Conservation (phyloP, 2,113 vertebrate species). For the Aptenodytes forsteri region DNA sequence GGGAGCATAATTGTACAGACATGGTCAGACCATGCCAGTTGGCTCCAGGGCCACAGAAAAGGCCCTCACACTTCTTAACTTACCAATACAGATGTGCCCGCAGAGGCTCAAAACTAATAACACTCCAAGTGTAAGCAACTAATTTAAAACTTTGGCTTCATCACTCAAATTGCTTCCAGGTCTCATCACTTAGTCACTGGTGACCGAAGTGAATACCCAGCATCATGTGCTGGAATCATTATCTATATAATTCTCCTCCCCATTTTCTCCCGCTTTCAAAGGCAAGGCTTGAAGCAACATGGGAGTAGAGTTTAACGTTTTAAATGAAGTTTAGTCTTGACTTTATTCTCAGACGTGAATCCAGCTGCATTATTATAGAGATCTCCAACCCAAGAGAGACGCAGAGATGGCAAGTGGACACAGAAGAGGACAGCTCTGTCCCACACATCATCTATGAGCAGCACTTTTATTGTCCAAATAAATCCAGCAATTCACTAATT, state of each 20-base stretch:
- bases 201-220: neutral
- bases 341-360: neutral
- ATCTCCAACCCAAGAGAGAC: neutral
- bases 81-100: fast-evolving
- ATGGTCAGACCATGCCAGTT: fast-evolving
- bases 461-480: neutral
- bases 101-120: neutral
- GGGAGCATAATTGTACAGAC: neutral
- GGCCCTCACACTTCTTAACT: neutral
- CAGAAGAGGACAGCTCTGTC: neutral
- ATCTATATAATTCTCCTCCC: neutral
- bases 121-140: neutral
- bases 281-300: neutral
- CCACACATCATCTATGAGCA: neutral
- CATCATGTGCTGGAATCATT: neutral
- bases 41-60: neutral
- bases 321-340: neutral
- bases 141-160: neutral
- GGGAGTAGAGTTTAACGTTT: neutral
- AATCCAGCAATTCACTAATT: neutral
- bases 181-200: neutral
- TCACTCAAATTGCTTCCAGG: neutral
- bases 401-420: neutral
- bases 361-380: neutral
- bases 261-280: neutral